A percentile compares a stretch with the other conserved stretches of the same genome.
Conservation (phyloP, 1,140 invertebrate genomes). For the Magallana gigas region DNA sequence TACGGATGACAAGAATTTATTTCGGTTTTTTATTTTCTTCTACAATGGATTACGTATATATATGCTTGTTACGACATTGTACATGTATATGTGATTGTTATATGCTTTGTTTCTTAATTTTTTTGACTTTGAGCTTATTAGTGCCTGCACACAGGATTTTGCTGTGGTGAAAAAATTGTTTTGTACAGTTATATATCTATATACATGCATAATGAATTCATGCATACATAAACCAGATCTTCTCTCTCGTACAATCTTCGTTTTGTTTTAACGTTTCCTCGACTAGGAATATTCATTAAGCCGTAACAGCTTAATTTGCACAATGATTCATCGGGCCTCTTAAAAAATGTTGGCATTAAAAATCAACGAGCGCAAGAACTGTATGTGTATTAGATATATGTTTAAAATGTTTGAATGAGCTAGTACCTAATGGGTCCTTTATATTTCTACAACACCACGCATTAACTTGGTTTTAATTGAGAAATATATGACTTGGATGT, state of each 20-base stretch:
- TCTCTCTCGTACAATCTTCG: neutral
- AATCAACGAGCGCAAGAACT: neutral
- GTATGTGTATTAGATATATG: neutral
- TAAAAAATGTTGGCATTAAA: neutral
- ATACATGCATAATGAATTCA: constrained; percentile 19
- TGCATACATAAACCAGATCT: constrained; percentile 34
- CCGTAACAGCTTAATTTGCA: neutral
- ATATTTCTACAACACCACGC: too few species aligned
- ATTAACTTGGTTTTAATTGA: too few species aligned
- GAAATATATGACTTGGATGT: too few species aligned
- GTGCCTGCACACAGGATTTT: constrained; percentile 17
- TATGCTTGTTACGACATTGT: neutral
- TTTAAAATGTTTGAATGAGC: neutral
- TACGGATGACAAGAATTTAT: too few species aligned
- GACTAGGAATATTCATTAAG: neutral
- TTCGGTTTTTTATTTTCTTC: neutral
- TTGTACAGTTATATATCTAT: constrained; percentile 10
- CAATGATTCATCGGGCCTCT: neutral
- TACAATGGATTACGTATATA: neutral
- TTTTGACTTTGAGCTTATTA: constrained; percentile 24
- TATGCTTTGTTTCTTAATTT: neutral
- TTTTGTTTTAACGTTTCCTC: neutral
- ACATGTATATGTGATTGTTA: neutral
- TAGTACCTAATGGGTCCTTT: too few species aligned
- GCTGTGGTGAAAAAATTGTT: constrained; percentile 5